Conservation (phyloP, 2,888 invertebrate genomes). For the Brachypterus glaber region DNA sequence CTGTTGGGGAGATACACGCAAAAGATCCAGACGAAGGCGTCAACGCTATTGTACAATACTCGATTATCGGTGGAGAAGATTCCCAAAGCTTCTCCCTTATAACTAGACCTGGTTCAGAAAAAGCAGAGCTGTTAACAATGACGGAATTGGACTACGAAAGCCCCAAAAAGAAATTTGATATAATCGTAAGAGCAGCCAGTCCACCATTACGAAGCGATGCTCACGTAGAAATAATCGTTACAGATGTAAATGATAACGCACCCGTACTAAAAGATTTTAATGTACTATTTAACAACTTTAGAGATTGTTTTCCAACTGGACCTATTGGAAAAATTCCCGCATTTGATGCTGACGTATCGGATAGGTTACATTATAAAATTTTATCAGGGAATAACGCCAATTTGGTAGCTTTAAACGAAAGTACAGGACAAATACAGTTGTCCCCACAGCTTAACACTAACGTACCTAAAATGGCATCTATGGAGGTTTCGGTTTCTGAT, state of each 20-base stretch:
- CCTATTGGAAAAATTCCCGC: slow-evolving; percentile 89
- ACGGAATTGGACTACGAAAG: slow-evolving; percentile 94
- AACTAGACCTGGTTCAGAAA: slow-evolving; percentile 70
- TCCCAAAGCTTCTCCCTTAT: slow-evolving; percentile 76
- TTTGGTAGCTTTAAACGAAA: slow-evolving; percentile 71
- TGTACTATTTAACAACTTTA: slow-evolving; percentile 91
- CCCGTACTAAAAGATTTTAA: slow-evolving; percentile 83
- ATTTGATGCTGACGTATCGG: slow-evolving; percentile 88
- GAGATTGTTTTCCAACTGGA: slow-evolving; percentile 86
- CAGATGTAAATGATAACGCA: slow-evolving; percentile 92
- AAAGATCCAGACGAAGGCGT: slow-evolving; percentile 88
- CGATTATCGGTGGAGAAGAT: slow-evolving; percentile 89
- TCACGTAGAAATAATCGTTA: slow-evolving; percentile 77
- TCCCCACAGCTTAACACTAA: slow-evolving; percentile 93
- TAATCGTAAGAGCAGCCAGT: slow-evolving; percentile 83
- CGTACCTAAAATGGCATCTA: slow-evolving; percentile 84
- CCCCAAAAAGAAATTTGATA: slow-evolving; percentile 78
- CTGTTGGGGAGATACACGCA: slow-evolving; percentile 82
- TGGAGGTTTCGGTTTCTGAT: slow-evolving; percentile 88
- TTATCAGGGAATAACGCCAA: slow-evolving; percentile 90
- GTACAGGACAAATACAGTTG: slow-evolving; percentile 73
- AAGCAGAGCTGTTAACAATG: slow-evolving; percentile 80
- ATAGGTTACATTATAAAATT: slow-evolving; percentile 72
- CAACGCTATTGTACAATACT: slow-evolving; percentile 87
- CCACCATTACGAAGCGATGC: slow-evolving; percentile 84